phyloP scores from a whole-genome alignment of 2,888 invertebrate species.

The Watsonalla cultraria region DNA sequence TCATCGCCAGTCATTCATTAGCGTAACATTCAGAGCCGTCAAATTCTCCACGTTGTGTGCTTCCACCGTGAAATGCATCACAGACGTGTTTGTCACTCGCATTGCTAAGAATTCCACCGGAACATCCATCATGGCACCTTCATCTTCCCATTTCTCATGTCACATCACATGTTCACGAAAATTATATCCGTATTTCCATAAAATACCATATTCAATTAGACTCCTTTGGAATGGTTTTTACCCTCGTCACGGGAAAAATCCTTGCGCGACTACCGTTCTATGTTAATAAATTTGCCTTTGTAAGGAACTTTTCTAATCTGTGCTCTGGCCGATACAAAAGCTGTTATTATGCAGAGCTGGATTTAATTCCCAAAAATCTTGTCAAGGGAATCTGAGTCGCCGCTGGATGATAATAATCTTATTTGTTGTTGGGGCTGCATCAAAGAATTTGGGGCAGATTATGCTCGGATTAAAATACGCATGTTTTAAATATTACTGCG shows the following conservation, averaged over 20 bases:
- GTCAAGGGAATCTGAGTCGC: neutral
- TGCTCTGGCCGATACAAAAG: conserved; percentile 21
- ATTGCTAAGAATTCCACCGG: neutral
- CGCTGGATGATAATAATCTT: neutral
- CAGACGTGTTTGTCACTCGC: neutral
- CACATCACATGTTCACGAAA: neutral
- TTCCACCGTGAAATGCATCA: neutral
- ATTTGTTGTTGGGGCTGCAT: neutral
- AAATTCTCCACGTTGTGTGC: no score
- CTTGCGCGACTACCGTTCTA: conserved; percentile 34
- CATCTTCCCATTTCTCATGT: neutral
- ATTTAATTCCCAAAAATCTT: neutral
- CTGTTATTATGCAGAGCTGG: conserved; percentile 2
- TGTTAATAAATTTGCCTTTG: conserved; percentile 51
- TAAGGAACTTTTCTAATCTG: conserved; percentile 35
- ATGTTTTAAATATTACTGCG: neutral
- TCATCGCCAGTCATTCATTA: no score
- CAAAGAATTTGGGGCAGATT: neutral
- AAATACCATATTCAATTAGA: conserved; percentile 54
- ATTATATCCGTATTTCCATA: conserved; percentile 4
- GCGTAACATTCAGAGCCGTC: no score
- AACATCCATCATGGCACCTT: neutral
- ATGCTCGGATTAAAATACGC: neutral
- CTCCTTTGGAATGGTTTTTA: conserved; percentile 27
- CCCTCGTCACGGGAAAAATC: conserved; percentile 58